Evolutionary conservation across 2,797 vertebrate species (phyloP).

Genomic region (Microcaecilia unicolor): DNA sequence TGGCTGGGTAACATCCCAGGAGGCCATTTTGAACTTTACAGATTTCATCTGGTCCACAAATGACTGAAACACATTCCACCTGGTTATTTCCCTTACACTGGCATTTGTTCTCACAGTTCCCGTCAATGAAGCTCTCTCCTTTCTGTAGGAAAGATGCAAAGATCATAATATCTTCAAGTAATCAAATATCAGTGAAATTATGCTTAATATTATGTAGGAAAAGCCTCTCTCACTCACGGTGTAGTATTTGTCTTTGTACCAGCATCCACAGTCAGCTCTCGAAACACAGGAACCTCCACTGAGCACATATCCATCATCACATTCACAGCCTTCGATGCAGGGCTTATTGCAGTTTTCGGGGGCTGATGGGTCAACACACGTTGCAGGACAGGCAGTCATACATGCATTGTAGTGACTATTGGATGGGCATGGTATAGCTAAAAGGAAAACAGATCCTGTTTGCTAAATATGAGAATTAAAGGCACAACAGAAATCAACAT

Average conservation of each 20-base stretch:
- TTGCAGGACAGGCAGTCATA: slow-evolving; percentile 57
- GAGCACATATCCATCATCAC: slow-evolving; percentile 59
- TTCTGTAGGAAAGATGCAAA: slow-evolving; percentile 8
- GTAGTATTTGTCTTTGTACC: slow-evolving; percentile 55
- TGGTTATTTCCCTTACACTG: slow-evolving; percentile 16
- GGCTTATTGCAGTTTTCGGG: slow-evolving; percentile 46
- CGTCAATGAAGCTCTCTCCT: slow-evolving; percentile 10
- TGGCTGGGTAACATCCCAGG: slow-evolving; percentile 24
- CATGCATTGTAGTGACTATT: slow-evolving; percentile 68
- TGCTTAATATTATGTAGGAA: neutral
- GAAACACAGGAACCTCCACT: slow-evolving; percentile 61
- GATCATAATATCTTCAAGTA: neutral
- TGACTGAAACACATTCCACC: slow-evolving; percentile 13
- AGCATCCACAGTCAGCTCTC: slow-evolving; percentile 64
- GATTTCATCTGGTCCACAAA: slow-evolving; percentile 25
- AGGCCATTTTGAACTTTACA: slow-evolving; percentile 31
- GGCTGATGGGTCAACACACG: slow-evolving; percentile 47
- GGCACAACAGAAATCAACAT: no score
- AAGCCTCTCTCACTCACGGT: slow-evolving; percentile 36
- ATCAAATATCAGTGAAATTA: neutral
- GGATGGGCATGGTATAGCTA: slow-evolving; percentile 54
- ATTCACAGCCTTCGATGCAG: slow-evolving; percentile 68
- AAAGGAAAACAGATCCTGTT: neutral
- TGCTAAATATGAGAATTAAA: neutral
- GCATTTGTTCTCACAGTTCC: slow-evolving; percentile 26